Conservation (phyloP, 2,888 invertebrate species). For the Acutogordius australiensis region DNA sequence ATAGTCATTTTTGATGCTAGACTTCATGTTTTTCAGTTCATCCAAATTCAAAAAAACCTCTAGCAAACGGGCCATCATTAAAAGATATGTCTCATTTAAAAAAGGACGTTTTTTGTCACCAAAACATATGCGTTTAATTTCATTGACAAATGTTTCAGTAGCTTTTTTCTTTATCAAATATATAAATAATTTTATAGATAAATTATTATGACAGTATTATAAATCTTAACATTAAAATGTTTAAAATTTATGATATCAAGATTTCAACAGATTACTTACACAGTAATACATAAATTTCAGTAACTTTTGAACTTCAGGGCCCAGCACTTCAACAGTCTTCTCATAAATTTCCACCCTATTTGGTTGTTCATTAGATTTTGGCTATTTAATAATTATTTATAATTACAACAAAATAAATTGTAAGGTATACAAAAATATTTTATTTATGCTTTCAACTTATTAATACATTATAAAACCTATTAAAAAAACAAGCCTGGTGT, state of each 20-base stretch:
- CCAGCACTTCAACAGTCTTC: constrained; percentile 76
- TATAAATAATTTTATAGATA: no score
- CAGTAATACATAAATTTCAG: constrained; percentile 85
- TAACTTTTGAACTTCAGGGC: constrained; percentile 81
- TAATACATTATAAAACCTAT: no score
- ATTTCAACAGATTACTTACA: no score
- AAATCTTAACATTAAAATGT: no score
- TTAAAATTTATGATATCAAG: no score
- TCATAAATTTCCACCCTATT: constrained; percentile 92
- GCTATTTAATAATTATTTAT: no score
- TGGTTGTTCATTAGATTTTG: constrained; percentile 84
- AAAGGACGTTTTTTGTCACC: constrained; percentile 87
- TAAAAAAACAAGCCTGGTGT: no score
- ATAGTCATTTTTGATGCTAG: constrained; percentile 93
- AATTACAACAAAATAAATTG: no score
- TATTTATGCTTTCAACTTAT: no score
- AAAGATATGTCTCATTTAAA: constrained; percentile 77
- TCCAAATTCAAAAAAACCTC: constrained; percentile 98
- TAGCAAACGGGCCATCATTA: constrained; percentile 84
- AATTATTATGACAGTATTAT: no score
- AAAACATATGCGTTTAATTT: constrained; percentile 76
- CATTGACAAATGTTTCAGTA: constrained; percentile 71
- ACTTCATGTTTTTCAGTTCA: constrained; percentile 98
- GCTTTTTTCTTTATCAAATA: constrained; percentile 51
- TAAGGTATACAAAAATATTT: no score